phyloP scores from a whole-genome alignment of 53 echinoderm and acorn worm genomes.

The Mesocentrotus franciscanus region DNA sequence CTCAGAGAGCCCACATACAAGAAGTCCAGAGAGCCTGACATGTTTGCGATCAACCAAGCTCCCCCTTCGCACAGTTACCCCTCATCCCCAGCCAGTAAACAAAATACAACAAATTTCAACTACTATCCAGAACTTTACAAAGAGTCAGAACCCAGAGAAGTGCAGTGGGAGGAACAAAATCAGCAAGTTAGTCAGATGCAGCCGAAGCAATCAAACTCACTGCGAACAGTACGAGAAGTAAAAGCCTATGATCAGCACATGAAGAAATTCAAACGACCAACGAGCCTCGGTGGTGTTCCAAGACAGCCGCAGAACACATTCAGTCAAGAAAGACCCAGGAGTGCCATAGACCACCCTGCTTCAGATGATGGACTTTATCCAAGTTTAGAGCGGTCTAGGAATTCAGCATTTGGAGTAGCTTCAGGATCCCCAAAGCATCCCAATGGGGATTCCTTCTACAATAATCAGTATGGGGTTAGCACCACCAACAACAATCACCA shows the following conservation, averaged over 20 bases:
- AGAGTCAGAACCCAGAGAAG: not conserved
- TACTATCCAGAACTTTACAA: slow-evolving; percentile 41
- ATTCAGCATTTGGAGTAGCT: slow-evolving; percentile 48
- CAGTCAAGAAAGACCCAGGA: slow-evolving; percentile 39
- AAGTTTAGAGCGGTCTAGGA: not conserved
- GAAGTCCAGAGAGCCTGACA: slow-evolving; percentile 39
- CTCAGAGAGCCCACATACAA: slow-evolving; percentile 64
- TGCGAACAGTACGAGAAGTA: slow-evolving; percentile 69
- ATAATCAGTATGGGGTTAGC: not conserved
- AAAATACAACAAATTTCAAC: slow-evolving; percentile 28
- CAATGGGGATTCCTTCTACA: not conserved
- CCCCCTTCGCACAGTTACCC: slow-evolving; percentile 24
- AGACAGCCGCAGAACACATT: slow-evolving; percentile 39
- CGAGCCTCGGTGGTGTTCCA: slow-evolving; percentile 47
- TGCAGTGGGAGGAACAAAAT: slow-evolving; percentile 34
- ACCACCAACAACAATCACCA: not conserved
- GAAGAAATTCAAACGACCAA: slow-evolving; percentile 69
- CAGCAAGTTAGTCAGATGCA: slow-evolving; percentile 1
- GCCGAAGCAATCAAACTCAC: slow-evolving; percentile 25
- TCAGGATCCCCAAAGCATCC: slow-evolving; percentile 2
- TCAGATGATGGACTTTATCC: slow-evolving; percentile 51
- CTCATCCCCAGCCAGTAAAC: not conserved
- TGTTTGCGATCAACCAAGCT: not conserved
- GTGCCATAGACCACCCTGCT: slow-evolving; percentile 9
- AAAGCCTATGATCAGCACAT: slow-evolving; percentile 77